phyloP scores from a whole-genome alignment of 2,888 invertebrate genomes.

The Pyrochroa serraticornis region DNA sequence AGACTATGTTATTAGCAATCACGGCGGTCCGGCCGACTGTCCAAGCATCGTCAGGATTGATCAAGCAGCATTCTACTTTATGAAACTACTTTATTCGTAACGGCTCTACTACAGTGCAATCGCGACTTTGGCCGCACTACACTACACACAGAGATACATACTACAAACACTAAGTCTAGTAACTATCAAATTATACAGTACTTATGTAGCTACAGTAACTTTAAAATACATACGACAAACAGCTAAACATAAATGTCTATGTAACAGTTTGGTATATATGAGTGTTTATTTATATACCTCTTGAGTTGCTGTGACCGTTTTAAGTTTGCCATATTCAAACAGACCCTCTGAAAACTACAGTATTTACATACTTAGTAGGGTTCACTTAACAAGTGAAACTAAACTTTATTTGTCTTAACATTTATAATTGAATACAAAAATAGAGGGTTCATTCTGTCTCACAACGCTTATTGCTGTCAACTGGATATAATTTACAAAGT shows the following conservation, averaged over 20 bases:
- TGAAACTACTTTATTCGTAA: conserved; percentile 64
- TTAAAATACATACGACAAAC: conserved; percentile 57
- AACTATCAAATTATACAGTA: conserved; percentile 54
- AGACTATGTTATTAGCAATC: conserved; percentile 38
- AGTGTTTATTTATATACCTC: conserved; percentile 10
- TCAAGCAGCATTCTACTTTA: conserved; percentile 62
- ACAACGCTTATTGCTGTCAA: conserved; percentile 61
- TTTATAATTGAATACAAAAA: conserved; percentile 61
- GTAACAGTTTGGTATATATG: conserved; percentile 35
- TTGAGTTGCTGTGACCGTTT: conserved; percentile 31
- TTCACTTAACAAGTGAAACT: conserved; percentile 51
- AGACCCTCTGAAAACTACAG: conserved; percentile 52
- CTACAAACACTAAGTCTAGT: conserved; percentile 56
- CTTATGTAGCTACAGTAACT: conserved; percentile 56
- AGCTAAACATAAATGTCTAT: conserved; percentile 54
- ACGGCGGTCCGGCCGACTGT: conserved; percentile 42
- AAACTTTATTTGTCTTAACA: conserved; percentile 51
- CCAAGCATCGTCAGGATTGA: conserved; percentile 51
- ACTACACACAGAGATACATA: conserved; percentile 59
- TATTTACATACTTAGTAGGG: conserved; percentile 48
- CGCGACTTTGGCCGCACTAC: conserved; percentile 54
- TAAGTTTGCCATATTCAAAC: conserved; percentile 47
- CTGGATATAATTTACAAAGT: conserved; percentile 53
- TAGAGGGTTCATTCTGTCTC: conserved; percentile 60
- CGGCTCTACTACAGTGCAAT: conserved; percentile 62